Conservation (phyloP, 2,888 invertebrate genomes). For the Melieria picta region DNA sequence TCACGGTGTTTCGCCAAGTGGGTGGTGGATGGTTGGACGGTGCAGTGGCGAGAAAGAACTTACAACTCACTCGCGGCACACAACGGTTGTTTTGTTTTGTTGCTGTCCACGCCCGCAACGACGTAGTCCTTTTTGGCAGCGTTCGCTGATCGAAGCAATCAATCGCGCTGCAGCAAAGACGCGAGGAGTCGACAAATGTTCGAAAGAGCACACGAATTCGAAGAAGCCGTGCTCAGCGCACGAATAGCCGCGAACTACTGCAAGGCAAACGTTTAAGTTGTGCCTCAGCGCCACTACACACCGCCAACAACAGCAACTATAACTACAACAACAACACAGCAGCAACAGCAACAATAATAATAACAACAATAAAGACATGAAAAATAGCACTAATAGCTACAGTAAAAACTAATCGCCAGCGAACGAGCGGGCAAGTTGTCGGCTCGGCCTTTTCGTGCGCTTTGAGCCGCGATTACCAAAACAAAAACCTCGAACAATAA, state of each 20-base stretch:
- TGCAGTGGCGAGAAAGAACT: too few relatives aligned
- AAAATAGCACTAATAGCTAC: conserved; percentile 15
- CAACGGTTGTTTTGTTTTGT: too few relatives aligned
- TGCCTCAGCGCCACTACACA: too few relatives aligned
- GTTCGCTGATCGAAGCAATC: neutral
- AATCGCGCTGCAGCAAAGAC: too few relatives aligned
- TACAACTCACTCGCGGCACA: too few relatives aligned
- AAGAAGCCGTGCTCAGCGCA: conserved; percentile 23
- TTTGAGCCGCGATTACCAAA: neutral
- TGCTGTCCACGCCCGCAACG: too few relatives aligned
- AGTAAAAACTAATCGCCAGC: neutral
- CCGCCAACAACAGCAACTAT: too few relatives aligned
- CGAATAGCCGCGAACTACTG: conserved; percentile 24
- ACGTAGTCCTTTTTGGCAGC: too few relatives aligned
- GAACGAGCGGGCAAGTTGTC: neutral
- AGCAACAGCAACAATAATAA: conserved; percentile 1
- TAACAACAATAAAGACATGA: conserved; percentile 8
- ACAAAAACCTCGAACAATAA: too few relatives aligned
- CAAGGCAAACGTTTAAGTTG: neutral
- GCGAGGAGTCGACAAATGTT: neutral
- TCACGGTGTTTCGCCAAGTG: too few relatives aligned
- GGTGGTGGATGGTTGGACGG: too few relatives aligned
- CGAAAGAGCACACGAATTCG: conserved; percentile 1
- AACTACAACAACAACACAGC: neutral
- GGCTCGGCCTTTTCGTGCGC: neutral